phyloP scores from a whole-genome alignment of 23 tunicate genomes.

The Trididemnum clinides region DNA sequence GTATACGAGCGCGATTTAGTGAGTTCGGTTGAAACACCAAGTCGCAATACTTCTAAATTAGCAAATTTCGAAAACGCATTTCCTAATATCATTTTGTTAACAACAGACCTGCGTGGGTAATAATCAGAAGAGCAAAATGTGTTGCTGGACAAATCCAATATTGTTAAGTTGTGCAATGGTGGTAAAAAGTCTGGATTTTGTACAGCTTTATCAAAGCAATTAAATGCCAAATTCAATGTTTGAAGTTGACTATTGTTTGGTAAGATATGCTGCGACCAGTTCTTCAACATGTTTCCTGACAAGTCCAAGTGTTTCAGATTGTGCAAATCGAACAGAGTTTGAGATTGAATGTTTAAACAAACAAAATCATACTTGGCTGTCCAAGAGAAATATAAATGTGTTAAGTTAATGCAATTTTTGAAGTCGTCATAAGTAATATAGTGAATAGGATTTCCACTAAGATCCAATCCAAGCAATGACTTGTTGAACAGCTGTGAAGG shows the following conservation, averaged over 20 bases:
- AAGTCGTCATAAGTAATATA: neutral
- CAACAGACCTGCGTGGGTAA: neutral
- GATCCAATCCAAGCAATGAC: neutral
- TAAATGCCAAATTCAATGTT: neutral
- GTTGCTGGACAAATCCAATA: neutral
- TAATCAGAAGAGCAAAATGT: neutral
- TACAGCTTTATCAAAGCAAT: neutral
- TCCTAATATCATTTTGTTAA: neutral
- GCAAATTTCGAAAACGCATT: neutral
- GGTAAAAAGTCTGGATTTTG: neutral
- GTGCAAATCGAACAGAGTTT: neutral
- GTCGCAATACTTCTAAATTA: neutral
- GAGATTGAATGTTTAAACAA: neutral
- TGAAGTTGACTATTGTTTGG: neutral
- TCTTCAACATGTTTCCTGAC: neutral
- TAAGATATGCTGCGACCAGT: neutral
- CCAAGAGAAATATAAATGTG: conserved; percentile 2
- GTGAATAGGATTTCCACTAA: neutral
- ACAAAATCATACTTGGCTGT: neutral
- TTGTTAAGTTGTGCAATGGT: neutral
- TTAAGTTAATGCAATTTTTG: neutral
- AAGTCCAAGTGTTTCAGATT: conserved; percentile 4
- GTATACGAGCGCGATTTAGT: too few relatives aligned
- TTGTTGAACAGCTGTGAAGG: neutral
- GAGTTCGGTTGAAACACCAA: neutral